A percentile compares a stretch with the other conserved stretches of the same genome.
Conservation (phyloP, 2,888 invertebrate species). For the Drosophila neotestacea region DNA sequence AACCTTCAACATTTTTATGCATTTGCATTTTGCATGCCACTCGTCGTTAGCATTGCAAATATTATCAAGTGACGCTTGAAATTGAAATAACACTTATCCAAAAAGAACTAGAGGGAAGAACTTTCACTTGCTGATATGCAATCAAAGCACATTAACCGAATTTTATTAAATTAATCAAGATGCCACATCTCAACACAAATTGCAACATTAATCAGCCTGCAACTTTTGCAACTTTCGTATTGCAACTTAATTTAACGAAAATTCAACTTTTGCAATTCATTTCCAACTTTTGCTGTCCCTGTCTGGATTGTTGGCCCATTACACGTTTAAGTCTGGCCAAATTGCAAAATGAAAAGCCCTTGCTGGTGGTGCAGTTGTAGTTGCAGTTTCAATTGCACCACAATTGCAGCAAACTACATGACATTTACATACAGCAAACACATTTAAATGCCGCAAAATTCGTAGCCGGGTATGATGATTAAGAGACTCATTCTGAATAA, state of each 20-base stretch:
- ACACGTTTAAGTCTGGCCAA: constrained; percentile 35
- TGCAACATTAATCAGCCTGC: constrained; percentile 39
- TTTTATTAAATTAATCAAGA: constrained; percentile 50
- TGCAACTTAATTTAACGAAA: constrained; percentile 47
- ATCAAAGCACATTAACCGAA: constrained; percentile 46
- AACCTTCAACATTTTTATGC: constrained; percentile 33
- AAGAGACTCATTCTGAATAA: neutral
- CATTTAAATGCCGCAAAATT: constrained; percentile 5
- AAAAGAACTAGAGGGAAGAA: neutral
- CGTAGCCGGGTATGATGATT: neutral
- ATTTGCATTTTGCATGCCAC: constrained; percentile 34
- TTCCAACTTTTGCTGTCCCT: neutral
- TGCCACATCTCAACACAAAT: constrained; percentile 48
- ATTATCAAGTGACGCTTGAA: constrained; percentile 55
- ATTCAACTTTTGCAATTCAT: neutral
- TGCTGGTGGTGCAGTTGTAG: constrained; percentile 4
- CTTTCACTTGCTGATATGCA: constrained; percentile 12
- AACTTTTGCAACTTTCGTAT: constrained; percentile 11
- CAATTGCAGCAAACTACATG: constrained; percentile 41
- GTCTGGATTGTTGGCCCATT: constrained; percentile 14
- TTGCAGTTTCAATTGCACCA: constrained; percentile 2
- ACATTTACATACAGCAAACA: constrained; percentile 42
- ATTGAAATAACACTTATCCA: constrained; percentile 25
- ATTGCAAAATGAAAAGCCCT: constrained; percentile 41
- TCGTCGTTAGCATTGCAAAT: constrained; percentile 68